Evolutionary conservation across 2,888 invertebrate species (phyloP), one percentile per base, ranked within the genome.

Genomic region (Drosophila nigritarsus): DNA sequence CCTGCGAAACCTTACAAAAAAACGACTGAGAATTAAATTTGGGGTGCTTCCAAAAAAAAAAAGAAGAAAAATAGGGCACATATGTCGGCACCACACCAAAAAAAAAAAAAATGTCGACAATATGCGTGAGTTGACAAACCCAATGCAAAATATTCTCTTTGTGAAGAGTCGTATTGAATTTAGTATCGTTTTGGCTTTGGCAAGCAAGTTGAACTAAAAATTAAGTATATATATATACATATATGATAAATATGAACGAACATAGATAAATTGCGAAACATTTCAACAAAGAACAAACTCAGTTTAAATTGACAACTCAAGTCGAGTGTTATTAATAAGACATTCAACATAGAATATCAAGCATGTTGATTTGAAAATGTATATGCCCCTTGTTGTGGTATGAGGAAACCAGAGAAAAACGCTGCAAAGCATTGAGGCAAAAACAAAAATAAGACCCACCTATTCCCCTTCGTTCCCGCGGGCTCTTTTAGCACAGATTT

Each of bases 401-500:
- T 68, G 38, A 6, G n/a, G n/a, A 27, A 55, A 30, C n/a, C n/a
- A 63, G 32, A 32, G 36, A 38, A 60, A 59, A 24, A 38, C 27
- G 42, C 29, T 53, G 48, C 56, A 73, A 65, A 62, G 55, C 69
- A 60, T 42, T 61, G 54, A 36, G 7, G 36, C 27, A 30, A 53
- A 45, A 45, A 48, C 27, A 45, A 59, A 63, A 64, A 64, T 61
- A 56, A 20, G n/a, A 8, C 55, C 55, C 3, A 15, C 3, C 15
- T 20, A 13, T 6, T 20, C 42, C 20, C 20, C 13, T 20, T 8
- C 51, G 30, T 45, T 69, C 73, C 69, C 80, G 64, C 58, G 77
- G 78, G 78, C 51, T 73, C 80, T 55, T 76, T 80, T 69, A 72
- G 72, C 67, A 75, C 75, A 75, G 75, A 78, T 78, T 78, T 78